A percentile compares a stretch with the other conserved stretches of the same genome.
Conservation (phyloP, 2,888 invertebrate species). For the Tetranychus piercei region DNA sequence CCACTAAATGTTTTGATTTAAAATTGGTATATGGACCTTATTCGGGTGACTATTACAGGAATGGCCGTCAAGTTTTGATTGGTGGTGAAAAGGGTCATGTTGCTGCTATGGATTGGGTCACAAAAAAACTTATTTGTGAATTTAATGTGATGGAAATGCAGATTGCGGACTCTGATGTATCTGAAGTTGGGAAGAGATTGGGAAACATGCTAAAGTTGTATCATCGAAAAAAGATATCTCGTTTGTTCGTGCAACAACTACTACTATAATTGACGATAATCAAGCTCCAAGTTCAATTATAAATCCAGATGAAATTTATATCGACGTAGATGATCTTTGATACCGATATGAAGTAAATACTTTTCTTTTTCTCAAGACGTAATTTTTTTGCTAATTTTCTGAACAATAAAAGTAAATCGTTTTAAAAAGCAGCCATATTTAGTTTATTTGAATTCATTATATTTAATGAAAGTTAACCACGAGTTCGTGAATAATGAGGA, state of each 20-base stretch:
- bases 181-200: neutral
- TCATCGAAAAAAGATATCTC: slow-evolving; percentile 22
- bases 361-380: slow-evolving; percentile 50
- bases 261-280: neutral
- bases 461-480: no score
- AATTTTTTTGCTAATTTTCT: slow-evolving; percentile 90
- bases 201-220: neutral
- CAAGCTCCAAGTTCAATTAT: slow-evolving; percentile 22
- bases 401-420: slow-evolving; percentile 87
- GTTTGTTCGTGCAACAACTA: slow-evolving; percentile 35
- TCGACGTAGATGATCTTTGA: slow-evolving; percentile 25
- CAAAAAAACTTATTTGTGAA: slow-evolving; percentile 81
- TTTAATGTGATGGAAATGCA: slow-evolving; percentile 84
- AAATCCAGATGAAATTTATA: slow-evolving; percentile 35
- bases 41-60: slow-evolving; percentile 25
- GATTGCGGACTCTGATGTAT: neutral
- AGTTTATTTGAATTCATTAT: no score
- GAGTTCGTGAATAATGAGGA: no score
- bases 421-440: no score
- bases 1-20: slow-evolving; percentile 62
- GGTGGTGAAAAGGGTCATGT: slow-evolving; percentile 80
- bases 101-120: slow-evolving; percentile 92
- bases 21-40: slow-evolving; percentile 29
- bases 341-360: no score
- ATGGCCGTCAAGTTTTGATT: slow-evolving; percentile 49